Conservation (phyloP, 2,113 vertebrate species). For the Misgurnus mizolepis region DNA sequence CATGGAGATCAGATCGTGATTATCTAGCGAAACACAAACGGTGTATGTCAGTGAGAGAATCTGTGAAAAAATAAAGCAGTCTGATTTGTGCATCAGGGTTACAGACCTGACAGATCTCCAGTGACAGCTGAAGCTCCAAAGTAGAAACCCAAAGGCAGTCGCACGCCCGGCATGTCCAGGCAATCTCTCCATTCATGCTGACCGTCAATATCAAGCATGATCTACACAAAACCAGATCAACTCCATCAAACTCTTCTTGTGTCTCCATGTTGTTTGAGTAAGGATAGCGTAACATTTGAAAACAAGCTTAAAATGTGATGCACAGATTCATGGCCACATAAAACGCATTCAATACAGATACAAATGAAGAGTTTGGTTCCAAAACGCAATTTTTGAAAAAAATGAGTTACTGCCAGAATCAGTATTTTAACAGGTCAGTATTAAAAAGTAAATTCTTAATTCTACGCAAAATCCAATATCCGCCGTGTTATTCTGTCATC, state of each 20-base stretch:
- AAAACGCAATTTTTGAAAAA: too few relatives aligned
- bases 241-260: neutral
- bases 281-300: too few relatives aligned
- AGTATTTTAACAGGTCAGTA: too few relatives aligned
- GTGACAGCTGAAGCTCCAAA: slow-evolving; percentile 91
- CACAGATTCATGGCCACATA: too few relatives aligned
- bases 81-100: neutral
- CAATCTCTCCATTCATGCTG: slow-evolving; percentile 96
- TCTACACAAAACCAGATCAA: slow-evolving; percentile 62
- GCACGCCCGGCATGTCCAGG: slow-evolving; percentile 89
- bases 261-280: slow-evolving; percentile 48
- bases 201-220: slow-evolving; percentile 92
- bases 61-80: neutral
- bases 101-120: slow-evolving; percentile 90
- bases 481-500: too few relatives aligned
- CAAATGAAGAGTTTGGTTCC: too few relatives aligned
- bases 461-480: too few relatives aligned
- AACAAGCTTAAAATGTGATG: slow-evolving; percentile 25
- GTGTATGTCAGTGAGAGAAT: neutral
- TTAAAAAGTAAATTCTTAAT: too few relatives aligned
- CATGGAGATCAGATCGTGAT: slow-evolving; percentile 92
- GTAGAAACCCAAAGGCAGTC: slow-evolving; percentile 86
- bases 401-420: too few relatives aligned
- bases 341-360: too few relatives aligned
- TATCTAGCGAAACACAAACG: slow-evolving; percentile 74